phyloP scores from a whole-genome alignment of 2,113 vertebrate genomes.

The Oreochromis spilurus region DNA sequence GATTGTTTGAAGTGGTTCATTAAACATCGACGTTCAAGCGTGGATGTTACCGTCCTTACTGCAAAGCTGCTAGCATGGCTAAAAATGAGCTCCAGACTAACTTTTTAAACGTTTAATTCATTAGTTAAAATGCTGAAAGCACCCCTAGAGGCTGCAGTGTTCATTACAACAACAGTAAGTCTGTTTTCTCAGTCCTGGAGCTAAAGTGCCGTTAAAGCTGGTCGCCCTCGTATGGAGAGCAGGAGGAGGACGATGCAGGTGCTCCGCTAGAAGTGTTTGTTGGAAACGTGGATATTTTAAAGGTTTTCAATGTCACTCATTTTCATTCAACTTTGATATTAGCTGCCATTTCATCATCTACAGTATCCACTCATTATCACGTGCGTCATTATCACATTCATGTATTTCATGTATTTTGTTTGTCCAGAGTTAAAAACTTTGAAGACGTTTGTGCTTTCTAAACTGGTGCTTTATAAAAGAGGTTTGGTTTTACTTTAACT shows the following conservation, averaged over 20 bases:
- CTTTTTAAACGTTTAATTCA: not conserved
- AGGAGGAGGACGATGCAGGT: not conserved
- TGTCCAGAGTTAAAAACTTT: not conserved
- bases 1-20: not conserved
- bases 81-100: not conserved
- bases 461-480: not conserved
- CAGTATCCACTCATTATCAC: not conserved
- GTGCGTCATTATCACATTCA: rapidly evolving
- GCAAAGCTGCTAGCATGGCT: not conserved
- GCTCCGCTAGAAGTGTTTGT: not conserved
- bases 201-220: not conserved
- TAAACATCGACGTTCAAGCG: not conserved
- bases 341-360: not conserved
- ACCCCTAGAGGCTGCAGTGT: not conserved
- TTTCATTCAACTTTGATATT: not conserved
- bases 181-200: not conserved
- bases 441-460: not conserved
- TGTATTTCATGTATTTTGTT: not conserved
- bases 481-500: not conserved
- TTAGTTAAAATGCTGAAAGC: not conserved
- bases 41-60: not conserved
- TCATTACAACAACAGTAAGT: not conserved
- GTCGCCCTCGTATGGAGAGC: not conserved
- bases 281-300: not conserved
- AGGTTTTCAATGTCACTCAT: not conserved